Base-by-base conservation (phyloP, 2,888 invertebrate species). In the Mythimna pallens region DNA sequence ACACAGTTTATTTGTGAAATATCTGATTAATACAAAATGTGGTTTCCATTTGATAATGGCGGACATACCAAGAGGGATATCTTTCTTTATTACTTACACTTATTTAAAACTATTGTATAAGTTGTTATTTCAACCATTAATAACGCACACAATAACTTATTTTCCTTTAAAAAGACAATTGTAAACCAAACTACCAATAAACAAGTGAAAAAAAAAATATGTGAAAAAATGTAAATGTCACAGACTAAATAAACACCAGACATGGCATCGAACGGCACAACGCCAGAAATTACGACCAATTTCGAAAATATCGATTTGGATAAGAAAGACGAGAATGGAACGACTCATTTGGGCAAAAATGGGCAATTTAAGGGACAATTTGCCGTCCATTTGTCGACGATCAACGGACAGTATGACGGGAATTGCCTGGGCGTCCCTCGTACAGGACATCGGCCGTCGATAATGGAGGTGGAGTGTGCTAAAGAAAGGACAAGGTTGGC, bases 381-480 rank as follows among this genome's bases (percentile, higher is more conserved):
- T 25, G 30, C 68, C 5, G 63, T 52, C 3, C 72, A 68, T 40
- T 65, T 82, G 64, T 50, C 79, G 50, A 57, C 68, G 9, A 59
- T 36, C 7, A 66, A 59, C 36, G 78, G 20, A 10, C 82, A 81
- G 57, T 70, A 62, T 36, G 73, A 82, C 12, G 84, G 73, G 6
- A 76, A 83, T 65, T 82, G 71, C 52, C 62, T 83, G 30, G 76
- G 76, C 2, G 90, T 93, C 17, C 90, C 92, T 0, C 87, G 92
- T 20, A 88, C 87, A 58, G 92, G 93, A 2, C 94, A 92, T 34
- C 87, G 95, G 55, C 97, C 97, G 94, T 97, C 97, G 43, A 97
- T 97, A 72, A 98, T 97, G 97, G 98, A 98, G 87, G 97, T 97
- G 86, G 98, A 98, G 89, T 97, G 97, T 89, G 96, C 97, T 7